Evolutionary conservation across 1,140 invertebrate species (phyloP), one percentile per base, ranked within the genome.

Genomic region (Catajapyx aquilonaris): DNA sequence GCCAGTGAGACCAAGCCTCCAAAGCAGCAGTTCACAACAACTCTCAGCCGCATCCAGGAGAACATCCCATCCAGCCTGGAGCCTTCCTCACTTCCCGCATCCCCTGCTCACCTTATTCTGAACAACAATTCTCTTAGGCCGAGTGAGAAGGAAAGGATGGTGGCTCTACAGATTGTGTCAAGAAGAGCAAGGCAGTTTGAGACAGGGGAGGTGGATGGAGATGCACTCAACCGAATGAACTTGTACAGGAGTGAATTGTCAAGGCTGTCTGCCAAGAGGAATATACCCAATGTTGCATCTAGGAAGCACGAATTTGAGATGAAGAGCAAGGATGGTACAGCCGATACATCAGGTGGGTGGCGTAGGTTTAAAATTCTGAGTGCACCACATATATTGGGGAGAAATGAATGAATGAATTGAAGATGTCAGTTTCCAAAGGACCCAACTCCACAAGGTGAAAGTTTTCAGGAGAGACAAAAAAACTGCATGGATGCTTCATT

Each of bases 111-210:
- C 25, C 25, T 28, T 28, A n/a, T 28, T n/a, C 10, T 10, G 25
- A 28, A 20, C 30, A 31, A 31, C 18, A 31, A 7, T 31, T 3
- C 30, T 31, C 18, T 31, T 7, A 17, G 15, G 15, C 18, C 30
- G 30, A 31, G 30, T 31, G 13, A 31, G 36, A 38, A 19, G 19
- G 20, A 20, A 17, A 38, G 15, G 23, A 15, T 10, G 4, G 7
- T 11, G 7, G 19, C 65, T 20, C 48, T 71, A 13, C 71, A 74
- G 46, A 62, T 76, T 28, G 74, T 78, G 16, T 71, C 71, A 2
- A 67, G 68, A 35, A 56, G 75, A n/a, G 73, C 75, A 0, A 66
- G 69, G 41, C 75, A 79, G 46, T 74, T 83, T 51, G 76, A 81
- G 47, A 63, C 57, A 2, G 69, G 68, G 2, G 65, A 62, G 22